Percentiles rank a stretch among this genome's conserved stretches.
Evolutionary conservation across 2,797 vertebrate species (phyloP).

Genomic region (Enteromius afrohamiltoni): DNA sequence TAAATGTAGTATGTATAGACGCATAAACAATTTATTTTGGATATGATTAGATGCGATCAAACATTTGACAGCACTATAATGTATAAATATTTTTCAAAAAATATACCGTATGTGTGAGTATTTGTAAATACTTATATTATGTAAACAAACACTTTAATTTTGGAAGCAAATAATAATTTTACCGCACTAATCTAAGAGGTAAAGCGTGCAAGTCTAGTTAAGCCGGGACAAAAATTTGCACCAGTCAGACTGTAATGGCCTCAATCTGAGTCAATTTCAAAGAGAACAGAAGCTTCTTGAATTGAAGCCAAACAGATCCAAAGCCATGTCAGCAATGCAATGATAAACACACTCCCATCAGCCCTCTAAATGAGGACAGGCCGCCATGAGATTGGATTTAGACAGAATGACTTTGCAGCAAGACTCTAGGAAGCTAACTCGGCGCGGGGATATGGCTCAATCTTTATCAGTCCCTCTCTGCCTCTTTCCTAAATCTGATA

Average conservation of each 20-base stretch:
- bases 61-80: too few species aligned
- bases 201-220: background rate
- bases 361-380: conserved; percentile 35
- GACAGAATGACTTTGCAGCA: conserved; percentile 20
- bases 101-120: too few species aligned
- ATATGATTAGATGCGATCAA: too few species aligned
- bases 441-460: conserved; percentile 17
- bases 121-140: too few species aligned
- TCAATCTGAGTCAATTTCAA: conserved; percentile 39
- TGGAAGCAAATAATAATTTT: too few species aligned
- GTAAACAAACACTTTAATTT: too few species aligned
- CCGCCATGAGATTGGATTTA: conserved; percentile 17
- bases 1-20: too few species aligned
- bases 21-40: too few species aligned
- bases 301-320: conserved; percentile 38
- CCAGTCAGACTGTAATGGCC: conserved; percentile 26
- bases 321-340: conserved; percentile 48
- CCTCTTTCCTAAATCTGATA: conserved; percentile 67
- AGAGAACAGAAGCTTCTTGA: conserved; percentile 43
- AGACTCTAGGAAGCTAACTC: conserved; percentile 23
- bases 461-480: conserved; percentile 23
- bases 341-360: conserved; percentile 45
- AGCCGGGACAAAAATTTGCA: conserved; percentile 30
- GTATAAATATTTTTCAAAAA: too few species aligned
- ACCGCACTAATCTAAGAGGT: too few species aligned